Evolutionary conservation across 2,888 invertebrate genomes (phyloP), one percentile per base, ranked within the genome.

Genomic region (Drymonia ruficornis): DNA sequence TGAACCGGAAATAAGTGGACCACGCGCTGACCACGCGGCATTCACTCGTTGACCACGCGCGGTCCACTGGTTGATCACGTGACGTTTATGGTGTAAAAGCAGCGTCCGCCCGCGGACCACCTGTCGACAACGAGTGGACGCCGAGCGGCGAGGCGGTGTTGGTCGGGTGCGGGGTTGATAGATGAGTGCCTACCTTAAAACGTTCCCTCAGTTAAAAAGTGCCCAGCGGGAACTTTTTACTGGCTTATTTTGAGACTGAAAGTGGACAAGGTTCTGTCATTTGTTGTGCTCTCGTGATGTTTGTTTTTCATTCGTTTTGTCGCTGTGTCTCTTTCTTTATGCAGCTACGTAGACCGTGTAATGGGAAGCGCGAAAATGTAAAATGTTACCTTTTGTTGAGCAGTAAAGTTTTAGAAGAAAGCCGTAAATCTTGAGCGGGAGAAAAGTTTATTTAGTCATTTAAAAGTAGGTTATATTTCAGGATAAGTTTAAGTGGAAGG

Each of bases 291-390:
- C 50, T 50, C 49, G 49, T 47, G 31, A 49, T 42, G 44, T 51
- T 55, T 44, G 48, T 56, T 51, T 63, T 54, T 18, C 44, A 36
- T 15, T 28, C 15, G 29, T 1, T 8, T 48, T n/a, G n/a, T n/a
- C n/a, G n/a, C n/a, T n/a, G n/a, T 40, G n/a, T 36, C 31, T 44
- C 9, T 47, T 23, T 34, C 53, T 54, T 44, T 28, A 54, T n/a
- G 42, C 58, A 56, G 64, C 61, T 59, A 61, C 54, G 50, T 60
- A 59, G 56, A 64, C 56, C 59, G 64, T 71, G 64, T 76, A 77
- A 76, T 74, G 66, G 67, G 59, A 61, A 65, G 68, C 70, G 65
- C 54, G 67, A 68, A 74, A 66, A 65, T 70, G 56, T 65, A 65
- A 65, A 45, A 28, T 45, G 51, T 52, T 53, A 61, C 66, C 70